Conservation (phyloP, 1,140 invertebrate species). For the Globodera rostochiensis region DNA sequence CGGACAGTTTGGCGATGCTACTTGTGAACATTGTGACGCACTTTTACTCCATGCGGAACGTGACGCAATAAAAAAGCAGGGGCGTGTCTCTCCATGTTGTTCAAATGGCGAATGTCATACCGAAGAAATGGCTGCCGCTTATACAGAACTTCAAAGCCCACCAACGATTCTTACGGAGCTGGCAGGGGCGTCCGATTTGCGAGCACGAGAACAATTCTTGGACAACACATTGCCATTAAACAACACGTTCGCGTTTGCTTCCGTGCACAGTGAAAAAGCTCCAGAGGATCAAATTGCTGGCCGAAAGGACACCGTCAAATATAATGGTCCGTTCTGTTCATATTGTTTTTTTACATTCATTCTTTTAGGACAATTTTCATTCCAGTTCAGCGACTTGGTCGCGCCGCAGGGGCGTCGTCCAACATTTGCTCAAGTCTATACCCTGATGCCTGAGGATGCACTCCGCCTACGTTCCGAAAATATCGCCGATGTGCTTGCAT, state of each 20-base stretch:
- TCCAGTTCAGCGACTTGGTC: background rate
- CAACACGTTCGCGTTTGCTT: background rate
- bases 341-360: background rate
- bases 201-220: background rate
- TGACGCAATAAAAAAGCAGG: background rate
- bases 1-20: conserved; percentile 10
- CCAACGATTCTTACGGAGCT: background rate
- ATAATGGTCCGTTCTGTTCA: background rate
- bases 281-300: background rate
- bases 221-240: background rate
- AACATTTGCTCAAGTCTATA: background rate
- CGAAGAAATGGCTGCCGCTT: background rate
- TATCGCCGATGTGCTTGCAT: background rate
- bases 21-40: background rate
- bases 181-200: background rate
- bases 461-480: background rate
- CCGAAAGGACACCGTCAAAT: background rate
- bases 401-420: background rate
- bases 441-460: background rate
- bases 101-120: background rate
- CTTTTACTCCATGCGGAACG: background rate
- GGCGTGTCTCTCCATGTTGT: background rate
- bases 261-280: background rate
- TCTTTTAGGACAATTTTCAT: background rate
- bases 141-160: background rate